Percentiles rank a stretch among this genome's conserved stretches.
These are phyloP conservation scores for Tapera naevia DNA, from an alignment of 2,797 vertebrate genomes.

Conservation along the genomic window DNA sequence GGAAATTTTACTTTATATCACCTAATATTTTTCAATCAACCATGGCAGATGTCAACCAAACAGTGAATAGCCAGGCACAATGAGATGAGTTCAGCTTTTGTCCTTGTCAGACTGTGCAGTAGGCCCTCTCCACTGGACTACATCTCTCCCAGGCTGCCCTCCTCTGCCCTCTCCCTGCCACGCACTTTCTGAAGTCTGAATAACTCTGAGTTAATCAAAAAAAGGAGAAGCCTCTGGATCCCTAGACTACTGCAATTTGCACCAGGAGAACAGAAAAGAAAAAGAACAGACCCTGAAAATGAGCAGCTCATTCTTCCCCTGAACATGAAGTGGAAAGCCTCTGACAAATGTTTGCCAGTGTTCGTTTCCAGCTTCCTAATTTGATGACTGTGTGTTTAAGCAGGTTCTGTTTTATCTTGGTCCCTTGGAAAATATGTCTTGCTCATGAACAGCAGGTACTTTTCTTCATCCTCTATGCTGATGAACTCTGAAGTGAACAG, in stretches of 20 bases:
- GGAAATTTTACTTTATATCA: background rate
- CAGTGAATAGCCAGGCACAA: background rate
- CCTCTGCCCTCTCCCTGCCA: rapidly evolving
- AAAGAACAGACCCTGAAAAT: background rate
- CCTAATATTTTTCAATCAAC: background rate
- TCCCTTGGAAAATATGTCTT: background rate
- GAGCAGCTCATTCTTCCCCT: background rate
- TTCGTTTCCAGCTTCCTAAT: background rate
- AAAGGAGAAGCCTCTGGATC: background rate
- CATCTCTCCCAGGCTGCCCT: rapidly evolving
- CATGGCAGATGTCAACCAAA: background rate
- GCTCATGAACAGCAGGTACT: background rate
- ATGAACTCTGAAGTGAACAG: background rate
- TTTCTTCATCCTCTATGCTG: background rate
- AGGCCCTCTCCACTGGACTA: background rate
- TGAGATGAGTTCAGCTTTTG: rapidly evolving
- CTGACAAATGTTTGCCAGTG: background rate
- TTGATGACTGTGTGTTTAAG: background rate
- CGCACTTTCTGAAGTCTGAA: background rate
- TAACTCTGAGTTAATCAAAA: background rate
- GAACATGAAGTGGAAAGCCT: background rate
- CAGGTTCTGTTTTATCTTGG: background rate
- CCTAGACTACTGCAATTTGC: background rate
- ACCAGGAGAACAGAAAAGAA: background rate
- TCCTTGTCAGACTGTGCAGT: background rate